Percentiles rank a stretch among this genome's conserved stretches.
phyloP scores from a whole-genome alignment of 1,140 invertebrate species.

The Pseudachorutes palmiensis region DNA sequence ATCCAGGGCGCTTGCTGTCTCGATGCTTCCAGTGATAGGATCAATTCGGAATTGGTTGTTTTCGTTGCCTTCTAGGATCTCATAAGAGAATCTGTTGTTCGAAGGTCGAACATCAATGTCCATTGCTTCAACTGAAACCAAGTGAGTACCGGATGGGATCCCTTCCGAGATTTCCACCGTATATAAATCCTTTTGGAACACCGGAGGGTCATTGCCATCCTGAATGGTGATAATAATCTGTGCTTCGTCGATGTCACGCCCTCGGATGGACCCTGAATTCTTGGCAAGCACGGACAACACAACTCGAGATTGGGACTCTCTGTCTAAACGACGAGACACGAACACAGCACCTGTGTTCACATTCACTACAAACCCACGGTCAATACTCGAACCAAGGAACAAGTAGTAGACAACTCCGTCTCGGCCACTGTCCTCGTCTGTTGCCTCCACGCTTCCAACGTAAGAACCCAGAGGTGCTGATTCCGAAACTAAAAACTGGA shows the following conservation, averaged over 20 bases:
- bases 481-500: constrained; percentile 89
- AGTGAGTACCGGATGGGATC: constrained; percentile 58
- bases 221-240: constrained; percentile 86
- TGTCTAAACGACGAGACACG: constrained; percentile 70
- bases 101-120: constrained; percentile 84
- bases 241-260: constrained; percentile 88
- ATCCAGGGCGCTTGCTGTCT: constrained; percentile 66
- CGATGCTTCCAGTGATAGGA: constrained; percentile 69
- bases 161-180: constrained; percentile 69
- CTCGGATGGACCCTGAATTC: constrained; percentile 78
- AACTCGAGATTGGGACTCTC: constrained; percentile 82
- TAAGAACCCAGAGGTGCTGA: constrained; percentile 76
- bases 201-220: constrained; percentile 91
- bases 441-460: constrained; percentile 77
- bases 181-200: constrained; percentile 70
- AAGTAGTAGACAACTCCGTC: constrained; percentile 87
- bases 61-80: constrained; percentile 73
- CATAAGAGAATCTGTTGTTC: constrained; percentile 87
- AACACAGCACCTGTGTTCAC: constrained; percentile 72
- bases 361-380: constrained; percentile 81
- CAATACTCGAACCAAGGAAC: constrained; percentile 85
- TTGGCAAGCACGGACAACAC: constrained; percentile 88
- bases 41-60: constrained; percentile 82
- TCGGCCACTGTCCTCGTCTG: constrained; percentile 81
- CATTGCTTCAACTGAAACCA: constrained; percentile 70